phyloP scores from a whole-genome alignment of 2,113 vertebrate species.

The Protobothrops flavoviridis region DNA sequence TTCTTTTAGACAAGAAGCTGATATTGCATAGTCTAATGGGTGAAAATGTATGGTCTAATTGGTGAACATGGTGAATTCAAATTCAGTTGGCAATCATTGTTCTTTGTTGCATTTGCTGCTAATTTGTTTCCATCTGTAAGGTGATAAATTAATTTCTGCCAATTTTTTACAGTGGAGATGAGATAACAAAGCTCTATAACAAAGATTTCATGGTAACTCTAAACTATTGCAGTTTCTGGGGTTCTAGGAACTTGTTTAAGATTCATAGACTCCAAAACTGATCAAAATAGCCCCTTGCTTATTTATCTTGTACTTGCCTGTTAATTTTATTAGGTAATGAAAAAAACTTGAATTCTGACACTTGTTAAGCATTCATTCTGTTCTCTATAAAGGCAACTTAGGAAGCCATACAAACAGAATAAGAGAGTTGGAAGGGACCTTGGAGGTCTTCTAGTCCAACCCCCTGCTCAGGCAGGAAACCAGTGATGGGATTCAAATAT shows the following conservation, averaged over 20 bases:
- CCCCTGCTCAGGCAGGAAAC: too few relatives aligned
- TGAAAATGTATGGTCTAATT: slow-evolving; percentile 37
- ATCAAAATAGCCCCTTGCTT: slow-evolving; percentile 21
- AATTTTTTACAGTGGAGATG: slow-evolving; percentile 47
- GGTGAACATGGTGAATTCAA: slow-evolving; percentile 29
- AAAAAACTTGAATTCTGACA: slow-evolving; percentile 29
- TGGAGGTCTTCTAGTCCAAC: too few relatives aligned
- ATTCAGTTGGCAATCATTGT: slow-evolving; percentile 54
- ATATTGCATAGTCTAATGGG: slow-evolving; percentile 49
- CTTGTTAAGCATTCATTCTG: slow-evolving; percentile 46
- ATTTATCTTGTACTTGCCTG: slow-evolving; percentile 18
- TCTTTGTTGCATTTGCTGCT: slow-evolving; percentile 50
- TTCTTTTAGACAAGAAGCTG: slow-evolving; percentile 48
- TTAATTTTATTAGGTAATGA: slow-evolving; percentile 41
- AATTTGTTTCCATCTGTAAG: slow-evolving; percentile 57
- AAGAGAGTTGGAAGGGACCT: too few relatives aligned
- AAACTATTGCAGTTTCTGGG: slow-evolving; percentile 11
- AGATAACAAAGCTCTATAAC: slow-evolving; percentile 20
- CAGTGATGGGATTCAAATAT: too few relatives aligned
- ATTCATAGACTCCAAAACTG: slow-evolving; percentile 21
- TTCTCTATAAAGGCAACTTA: slow-evolving; percentile 27
- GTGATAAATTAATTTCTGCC: slow-evolving; percentile 50
- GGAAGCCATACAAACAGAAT: neutral
- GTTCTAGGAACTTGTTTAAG: slow-evolving; percentile 2
- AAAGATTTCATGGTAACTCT: slow-evolving; percentile 32